A percentile compares a stretch with the other conserved stretches of the same genome.
Conservation (phyloP, 2,797 vertebrate species). For the Dipus sagitta region DNA sequence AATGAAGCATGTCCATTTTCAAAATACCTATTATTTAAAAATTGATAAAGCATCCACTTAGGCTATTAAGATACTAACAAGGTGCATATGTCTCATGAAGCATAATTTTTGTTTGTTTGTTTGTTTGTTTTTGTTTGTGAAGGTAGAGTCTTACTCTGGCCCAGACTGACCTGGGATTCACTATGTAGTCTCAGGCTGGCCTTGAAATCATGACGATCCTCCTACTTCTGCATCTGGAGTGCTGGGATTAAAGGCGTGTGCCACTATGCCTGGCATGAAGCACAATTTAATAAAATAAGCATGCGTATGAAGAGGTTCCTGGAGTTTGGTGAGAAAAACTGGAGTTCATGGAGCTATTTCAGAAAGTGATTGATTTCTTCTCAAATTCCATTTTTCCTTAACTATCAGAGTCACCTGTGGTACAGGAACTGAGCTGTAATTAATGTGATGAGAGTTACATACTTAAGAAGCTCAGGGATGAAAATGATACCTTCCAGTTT, state of each 20-base stretch:
- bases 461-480: background rate
- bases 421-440: background rate
- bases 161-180: no score
- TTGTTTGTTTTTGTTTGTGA: no score
- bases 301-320: background rate
- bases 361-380: constrained; percentile 16
- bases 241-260: no score
- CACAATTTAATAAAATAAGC: constrained; percentile 20
- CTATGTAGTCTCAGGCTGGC: no score
- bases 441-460: background rate
- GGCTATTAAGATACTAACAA: constrained; percentile 42
- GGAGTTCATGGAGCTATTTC: background rate
- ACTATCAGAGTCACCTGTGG: background rate
- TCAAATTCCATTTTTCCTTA: background rate
- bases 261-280: background rate
- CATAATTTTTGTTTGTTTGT: background rate
- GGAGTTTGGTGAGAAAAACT: constrained; percentile 34
- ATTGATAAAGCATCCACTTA: background rate
- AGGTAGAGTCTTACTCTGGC: no score
- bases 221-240: no score
- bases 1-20: background rate
- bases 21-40: background rate
- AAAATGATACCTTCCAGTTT: background rate
- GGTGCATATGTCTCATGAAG: background rate
- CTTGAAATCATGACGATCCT: no score